These are phyloP conservation scores for Dicroscelio sp. DNA, from an alignment of 2,888 invertebrate species.

Conservation along the genomic window DNA sequence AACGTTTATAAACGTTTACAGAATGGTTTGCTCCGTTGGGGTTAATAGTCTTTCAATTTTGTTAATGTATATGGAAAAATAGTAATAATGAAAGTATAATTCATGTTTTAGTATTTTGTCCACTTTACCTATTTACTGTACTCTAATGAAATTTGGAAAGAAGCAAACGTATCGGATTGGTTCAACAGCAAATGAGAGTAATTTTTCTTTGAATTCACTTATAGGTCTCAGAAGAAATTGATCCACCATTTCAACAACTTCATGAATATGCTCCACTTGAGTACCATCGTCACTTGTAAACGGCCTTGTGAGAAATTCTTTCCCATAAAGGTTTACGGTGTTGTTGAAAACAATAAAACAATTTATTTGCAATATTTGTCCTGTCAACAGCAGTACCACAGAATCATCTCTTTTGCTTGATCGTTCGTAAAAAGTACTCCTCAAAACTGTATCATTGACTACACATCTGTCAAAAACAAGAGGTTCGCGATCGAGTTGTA, in stretches of 20 bases:
- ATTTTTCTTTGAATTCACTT: constrained; percentile 4
- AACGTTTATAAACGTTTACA: too few relatives aligned
- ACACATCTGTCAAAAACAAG: constrained; percentile 14
- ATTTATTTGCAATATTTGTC: constrained; percentile 1
- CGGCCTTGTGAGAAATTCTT: background rate
- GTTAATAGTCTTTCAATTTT: too few relatives aligned
- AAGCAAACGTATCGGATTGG: background rate
- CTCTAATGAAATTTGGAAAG: too few relatives aligned
- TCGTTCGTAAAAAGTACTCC: constrained; percentile 6
- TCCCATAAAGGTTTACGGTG: constrained; percentile 9
- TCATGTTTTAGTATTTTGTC: too few relatives aligned
- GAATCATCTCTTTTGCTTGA: background rate
- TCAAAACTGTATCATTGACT: background rate
- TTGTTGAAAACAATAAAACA: background rate
- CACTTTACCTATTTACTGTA: too few relatives aligned
- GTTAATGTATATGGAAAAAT: too few relatives aligned
- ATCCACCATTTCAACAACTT: background rate
- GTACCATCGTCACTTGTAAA: background rate
- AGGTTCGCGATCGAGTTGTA: background rate
- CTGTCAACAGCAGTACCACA: background rate
- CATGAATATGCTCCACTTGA: constrained; percentile 12
- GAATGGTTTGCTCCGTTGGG: too few relatives aligned
- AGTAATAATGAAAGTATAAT: too few relatives aligned
- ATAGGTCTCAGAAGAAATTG: background rate
- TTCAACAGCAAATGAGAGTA: background rate